Evolutionary conservation across 1,140 invertebrate species (phyloP).

Genomic region (Phymorhynchus buccinoides): DNA sequence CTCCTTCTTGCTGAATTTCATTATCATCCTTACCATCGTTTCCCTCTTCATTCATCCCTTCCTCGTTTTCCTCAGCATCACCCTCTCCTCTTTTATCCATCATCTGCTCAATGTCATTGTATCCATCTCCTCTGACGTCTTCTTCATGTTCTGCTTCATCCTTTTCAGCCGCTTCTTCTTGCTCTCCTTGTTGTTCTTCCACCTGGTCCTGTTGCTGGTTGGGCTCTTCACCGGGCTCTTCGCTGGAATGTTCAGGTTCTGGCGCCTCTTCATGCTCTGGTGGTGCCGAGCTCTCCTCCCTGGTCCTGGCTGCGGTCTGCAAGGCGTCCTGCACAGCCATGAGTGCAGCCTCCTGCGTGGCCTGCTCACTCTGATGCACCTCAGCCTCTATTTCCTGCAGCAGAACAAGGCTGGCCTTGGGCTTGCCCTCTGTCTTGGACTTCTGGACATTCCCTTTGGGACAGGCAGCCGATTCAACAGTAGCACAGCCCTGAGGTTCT

Average conservation of each 20-base stretch:
- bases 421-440: background rate
- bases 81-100: background rate
- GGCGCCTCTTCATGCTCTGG: background rate
- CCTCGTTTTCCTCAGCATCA: slow-evolving; percentile 4
- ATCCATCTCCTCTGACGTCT: background rate
- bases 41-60: background rate
- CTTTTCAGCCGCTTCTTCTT: background rate
- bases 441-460: background rate
- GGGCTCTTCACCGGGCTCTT: background rate
- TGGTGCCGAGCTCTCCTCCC: background rate
- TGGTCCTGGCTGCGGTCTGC: background rate
- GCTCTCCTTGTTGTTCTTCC: background rate
- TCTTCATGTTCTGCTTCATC: background rate
- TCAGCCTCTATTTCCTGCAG: slow-evolving; percentile 31
- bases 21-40: background rate
- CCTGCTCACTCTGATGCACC: background rate
- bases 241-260: background rate
- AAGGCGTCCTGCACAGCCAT: background rate
- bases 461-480: background rate
- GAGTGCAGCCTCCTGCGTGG: background rate
- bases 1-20: background rate
- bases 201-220: background rate
- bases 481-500: slow-evolving; percentile 9
- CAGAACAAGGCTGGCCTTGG: background rate
- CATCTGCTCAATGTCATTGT: background rate